Base-by-base conservation (phyloP, 2,888 invertebrate species). In the Patella depressa region DNA sequence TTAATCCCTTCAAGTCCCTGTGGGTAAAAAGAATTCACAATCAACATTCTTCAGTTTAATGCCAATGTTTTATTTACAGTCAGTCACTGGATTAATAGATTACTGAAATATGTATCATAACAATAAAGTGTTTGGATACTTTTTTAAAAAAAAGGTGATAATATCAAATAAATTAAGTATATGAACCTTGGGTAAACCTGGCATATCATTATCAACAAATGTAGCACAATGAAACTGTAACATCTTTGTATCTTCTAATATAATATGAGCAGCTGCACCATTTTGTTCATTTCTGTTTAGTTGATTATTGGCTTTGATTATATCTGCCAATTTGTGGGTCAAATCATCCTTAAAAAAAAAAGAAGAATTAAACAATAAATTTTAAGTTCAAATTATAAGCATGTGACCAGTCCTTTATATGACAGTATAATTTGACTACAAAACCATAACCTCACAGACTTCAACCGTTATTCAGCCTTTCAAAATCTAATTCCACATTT, bases 181-280 rank as follows among this genome's bases (percentile, higher is more conserved):
- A 57, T 79, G 73, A 83, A 90, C 89, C 86, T 85, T 88, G 2
- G 90, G 89, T 72, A 90, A 95, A 0, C 99, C 98, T 69, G 99
- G 99, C 95, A 99, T 97, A 88, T 99, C 99, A 92, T 99, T 99
- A 90, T 99, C 99, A 2, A 98, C 96, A 84, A 99, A 93, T 3
- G 99, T 99, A 1, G 99, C 98, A 2, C 98, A 98, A 91, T 99
- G 99, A 90, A 97, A 99, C 92, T 99, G 99, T 82, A 99, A 92
- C 96, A 99, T 96, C 92, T 98, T 97, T 4, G 98, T 96, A 91
- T 99, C 99, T 92, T 99, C 99, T 53, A 95, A 94, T 59, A 99
- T 95, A 2, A 99, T 97, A 91, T 99, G 99, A 29, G 99, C 97
- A 0, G 99, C 99, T 7, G 98, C 98, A 55, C 99, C 99, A 45